Percentiles rank a stretch among this genome's conserved stretches.
These are phyloP conservation scores for Tipula vernalis DNA, from an alignment of 2,888 invertebrate species.

Conservation along the genomic window DNA sequence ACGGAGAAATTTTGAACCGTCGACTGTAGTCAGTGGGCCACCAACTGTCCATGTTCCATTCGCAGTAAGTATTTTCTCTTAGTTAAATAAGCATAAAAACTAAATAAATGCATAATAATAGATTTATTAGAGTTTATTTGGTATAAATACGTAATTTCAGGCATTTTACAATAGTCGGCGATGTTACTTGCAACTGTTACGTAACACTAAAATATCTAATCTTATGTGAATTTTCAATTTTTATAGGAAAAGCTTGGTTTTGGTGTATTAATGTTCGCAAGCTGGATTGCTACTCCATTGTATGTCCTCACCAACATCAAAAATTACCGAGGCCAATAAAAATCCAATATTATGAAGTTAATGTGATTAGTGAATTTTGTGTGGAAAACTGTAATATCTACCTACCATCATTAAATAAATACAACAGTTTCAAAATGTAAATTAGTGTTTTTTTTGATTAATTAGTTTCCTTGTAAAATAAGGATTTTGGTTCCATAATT, in stretches of 20 bases:
- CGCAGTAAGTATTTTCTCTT: conserved; percentile 26
- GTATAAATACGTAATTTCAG: too few species aligned
- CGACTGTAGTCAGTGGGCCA: conserved; percentile 31
- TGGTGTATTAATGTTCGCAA: conserved; percentile 27
- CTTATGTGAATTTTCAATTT: not conserved
- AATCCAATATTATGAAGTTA: not conserved
- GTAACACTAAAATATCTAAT: not conserved
- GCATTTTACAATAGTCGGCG: too few species aligned
- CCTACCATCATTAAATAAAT: not conserved
- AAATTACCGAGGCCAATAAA: conserved; percentile 28
- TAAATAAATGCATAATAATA: not conserved
- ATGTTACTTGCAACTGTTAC: not conserved
- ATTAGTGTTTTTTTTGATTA: not conserved
- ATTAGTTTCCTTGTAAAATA: not conserved
- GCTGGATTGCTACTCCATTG: conserved; percentile 23
- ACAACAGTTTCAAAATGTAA: not conserved
- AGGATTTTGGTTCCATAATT: too few species aligned
- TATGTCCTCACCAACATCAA: conserved; percentile 31
- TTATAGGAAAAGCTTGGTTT: conserved; percentile 29
- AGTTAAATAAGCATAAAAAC: not conserved
- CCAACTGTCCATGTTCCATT: conserved; percentile 28
- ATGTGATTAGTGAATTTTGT: not conserved
- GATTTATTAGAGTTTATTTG: too few species aligned
- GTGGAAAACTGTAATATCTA: not conserved
- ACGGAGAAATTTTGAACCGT: conserved; percentile 21